phyloP scores from a whole-genome alignment of 2,888 invertebrate species.

The Litoditis marina region DNA sequence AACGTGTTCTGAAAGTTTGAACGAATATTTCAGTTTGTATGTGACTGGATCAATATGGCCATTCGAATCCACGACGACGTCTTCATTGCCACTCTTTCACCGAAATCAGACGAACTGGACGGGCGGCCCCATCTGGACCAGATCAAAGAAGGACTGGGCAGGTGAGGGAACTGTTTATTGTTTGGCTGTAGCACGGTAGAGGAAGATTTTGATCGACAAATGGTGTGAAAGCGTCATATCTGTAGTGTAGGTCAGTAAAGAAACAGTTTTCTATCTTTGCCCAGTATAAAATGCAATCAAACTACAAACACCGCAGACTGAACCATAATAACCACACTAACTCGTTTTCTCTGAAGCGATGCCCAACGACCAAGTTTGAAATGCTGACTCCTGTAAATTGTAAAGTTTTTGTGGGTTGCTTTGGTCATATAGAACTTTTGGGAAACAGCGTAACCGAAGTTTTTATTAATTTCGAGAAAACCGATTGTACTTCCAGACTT shows the following conservation, averaged over 20 bases:
- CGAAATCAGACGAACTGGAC: slow-evolving; percentile 86
- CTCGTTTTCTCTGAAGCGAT: no score
- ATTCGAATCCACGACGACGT: slow-evolving; percentile 81
- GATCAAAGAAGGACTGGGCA: slow-evolving; percentile 78
- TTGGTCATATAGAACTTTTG: neutral
- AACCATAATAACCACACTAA: no score
- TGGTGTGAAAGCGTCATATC: neutral
- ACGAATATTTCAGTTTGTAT: slow-evolving; percentile 78
- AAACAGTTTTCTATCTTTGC: no score
- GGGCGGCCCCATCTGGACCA: slow-evolving; percentile 71
- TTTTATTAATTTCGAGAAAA: neutral
- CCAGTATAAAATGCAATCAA: no score
- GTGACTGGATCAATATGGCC: slow-evolving; percentile 83
- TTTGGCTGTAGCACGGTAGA: neutral
- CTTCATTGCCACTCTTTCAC: slow-evolving; percentile 86
- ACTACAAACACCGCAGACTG: no score
- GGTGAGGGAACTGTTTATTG: no score
- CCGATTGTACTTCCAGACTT: slow-evolving; percentile 73
- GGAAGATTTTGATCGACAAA: neutral
- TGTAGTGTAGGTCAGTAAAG: no score
- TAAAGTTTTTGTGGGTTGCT: no score
- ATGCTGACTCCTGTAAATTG: no score
- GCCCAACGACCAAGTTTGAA: no score
- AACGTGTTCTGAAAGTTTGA: no score
- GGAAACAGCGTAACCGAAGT: neutral